These are phyloP conservation scores for Paraplagusia blochii DNA, from an alignment of 2,113 vertebrate species.

Conservation along the genomic window DNA sequence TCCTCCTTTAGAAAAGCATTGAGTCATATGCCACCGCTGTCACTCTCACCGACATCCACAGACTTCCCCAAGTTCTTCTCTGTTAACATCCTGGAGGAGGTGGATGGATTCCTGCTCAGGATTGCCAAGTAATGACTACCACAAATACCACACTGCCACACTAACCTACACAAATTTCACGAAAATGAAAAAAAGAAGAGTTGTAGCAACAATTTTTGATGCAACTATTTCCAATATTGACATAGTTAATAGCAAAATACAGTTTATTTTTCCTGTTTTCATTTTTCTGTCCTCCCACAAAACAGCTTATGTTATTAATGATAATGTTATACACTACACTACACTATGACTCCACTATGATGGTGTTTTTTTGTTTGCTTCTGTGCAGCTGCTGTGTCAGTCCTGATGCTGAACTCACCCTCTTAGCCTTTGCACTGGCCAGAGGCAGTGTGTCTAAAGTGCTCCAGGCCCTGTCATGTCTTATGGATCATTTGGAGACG, in stretches of 20 bases:
- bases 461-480: conserved; percentile 83
- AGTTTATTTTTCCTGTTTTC: too few species aligned
- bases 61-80: conserved; percentile 95
- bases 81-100: conserved; percentile 91
- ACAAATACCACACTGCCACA: conserved; percentile 13
- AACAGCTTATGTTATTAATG: too few species aligned
- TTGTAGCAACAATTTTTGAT: neutral
- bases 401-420: conserved; percentile 89
- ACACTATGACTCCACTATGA: neutral
- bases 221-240: too few species aligned
- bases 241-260: too few species aligned
- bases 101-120: conserved; percentile 93
- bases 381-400: conserved; percentile 83
- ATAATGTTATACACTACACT: too few species aligned
- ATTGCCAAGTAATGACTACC: conserved; percentile 79
- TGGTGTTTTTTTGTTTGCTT: conserved; percentile 4
- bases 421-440: conserved; percentile 93
- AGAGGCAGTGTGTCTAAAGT: conserved; percentile 93
- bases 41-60: conserved; percentile 85
- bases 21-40: conserved; percentile 93
- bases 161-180: conserved; percentile 19
- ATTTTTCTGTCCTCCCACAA: too few species aligned
- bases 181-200: conserved; percentile 1
- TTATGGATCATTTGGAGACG: conserved; percentile 82
- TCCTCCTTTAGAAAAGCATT: conserved; percentile 84